Conservation (phyloP, 2,888 invertebrate genomes). For the Dyspetes luteomarginatus region DNA sequence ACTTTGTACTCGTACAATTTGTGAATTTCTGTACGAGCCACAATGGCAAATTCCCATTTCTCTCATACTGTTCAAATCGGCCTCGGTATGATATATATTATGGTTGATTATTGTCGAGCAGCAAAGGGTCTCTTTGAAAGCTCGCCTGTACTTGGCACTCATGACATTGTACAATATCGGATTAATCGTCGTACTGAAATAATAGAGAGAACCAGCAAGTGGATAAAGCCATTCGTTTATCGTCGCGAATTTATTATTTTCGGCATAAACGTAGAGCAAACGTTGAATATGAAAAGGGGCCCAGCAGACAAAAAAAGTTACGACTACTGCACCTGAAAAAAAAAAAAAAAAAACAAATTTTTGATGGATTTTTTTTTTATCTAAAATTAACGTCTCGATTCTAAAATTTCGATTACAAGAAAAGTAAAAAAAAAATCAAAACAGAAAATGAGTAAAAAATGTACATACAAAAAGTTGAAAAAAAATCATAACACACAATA, state of each 20-base stretch:
- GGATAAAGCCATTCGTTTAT: conserved; percentile 91
- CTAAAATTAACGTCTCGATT: too few species aligned
- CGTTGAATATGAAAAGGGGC: conserved; percentile 97
- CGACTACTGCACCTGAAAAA: conserved; percentile 93
- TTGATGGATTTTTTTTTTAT: too few species aligned
- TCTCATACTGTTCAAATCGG: conserved; percentile 84
- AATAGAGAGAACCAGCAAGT: conserved; percentile 90
- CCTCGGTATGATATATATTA: conserved; percentile 75
- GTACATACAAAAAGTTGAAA: too few species aligned
- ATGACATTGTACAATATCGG: conserved; percentile 94
- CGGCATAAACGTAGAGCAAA: conserved; percentile 90
- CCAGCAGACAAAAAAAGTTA: conserved; percentile 97
- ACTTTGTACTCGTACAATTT: conserved; percentile 84
- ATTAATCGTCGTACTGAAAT: conserved; percentile 89
- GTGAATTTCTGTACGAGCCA: conserved; percentile 82
- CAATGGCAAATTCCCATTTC: conserved; percentile 87
- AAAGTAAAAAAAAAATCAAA: too few species aligned
- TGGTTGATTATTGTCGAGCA: conserved; percentile 84
- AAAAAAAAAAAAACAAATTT: too few species aligned
- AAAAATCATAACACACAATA: too few species aligned
- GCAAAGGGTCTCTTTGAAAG: conserved; percentile 90
- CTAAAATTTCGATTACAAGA: too few species aligned
- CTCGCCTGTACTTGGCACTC: conserved; percentile 90
- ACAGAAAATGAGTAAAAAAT: too few species aligned
- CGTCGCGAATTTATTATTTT: conserved; percentile 85